phyloP scores from a whole-genome alignment of 2,113 vertebrate species.

The Tachycineta bicolor region DNA sequence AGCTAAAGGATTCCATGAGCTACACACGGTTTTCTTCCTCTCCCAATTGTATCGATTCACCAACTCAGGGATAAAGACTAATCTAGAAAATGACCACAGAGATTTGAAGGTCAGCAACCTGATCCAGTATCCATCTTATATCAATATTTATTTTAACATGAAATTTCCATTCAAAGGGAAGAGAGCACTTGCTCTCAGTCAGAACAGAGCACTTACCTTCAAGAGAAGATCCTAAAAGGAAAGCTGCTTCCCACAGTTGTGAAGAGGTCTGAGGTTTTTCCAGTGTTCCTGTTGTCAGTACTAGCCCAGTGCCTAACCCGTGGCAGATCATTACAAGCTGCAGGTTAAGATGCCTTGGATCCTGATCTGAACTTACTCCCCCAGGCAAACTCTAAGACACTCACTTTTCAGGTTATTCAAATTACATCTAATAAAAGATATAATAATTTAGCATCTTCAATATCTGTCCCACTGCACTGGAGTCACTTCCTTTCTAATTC shows the following conservation, averaged over 20 bases:
- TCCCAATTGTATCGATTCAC: not conserved
- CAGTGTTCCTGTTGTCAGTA: not conserved
- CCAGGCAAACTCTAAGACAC: not conserved
- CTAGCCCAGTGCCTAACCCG: not conserved
- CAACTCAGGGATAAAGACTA: not conserved
- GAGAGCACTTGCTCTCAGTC: not conserved
- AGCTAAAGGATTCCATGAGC: not conserved
- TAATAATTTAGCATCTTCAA: not conserved
- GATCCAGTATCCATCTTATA: not conserved
- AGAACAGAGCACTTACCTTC: not conserved
- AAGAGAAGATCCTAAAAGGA: not conserved
- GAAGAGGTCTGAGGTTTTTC: not conserved
- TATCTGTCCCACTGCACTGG: not conserved
- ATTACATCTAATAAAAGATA: not conserved
- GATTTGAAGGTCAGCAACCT: not conserved
- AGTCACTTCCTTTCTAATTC: not conserved
- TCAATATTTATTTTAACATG: not conserved
- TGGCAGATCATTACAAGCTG: not conserved
- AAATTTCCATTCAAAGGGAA: not conserved
- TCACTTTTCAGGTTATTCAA: conserved; percentile 30
- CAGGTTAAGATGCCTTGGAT: not conserved
- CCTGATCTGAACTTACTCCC: not conserved
- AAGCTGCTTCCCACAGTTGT: not conserved
- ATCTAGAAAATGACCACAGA: not conserved
- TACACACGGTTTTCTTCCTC: not conserved